A percentile compares a stretch with the other conserved stretches of the same genome.
These are phyloP conservation scores for Gymnoscopelus microlampas DNA, from an alignment of 2,797 vertebrate genomes.

Conservation along the genomic window DNA sequence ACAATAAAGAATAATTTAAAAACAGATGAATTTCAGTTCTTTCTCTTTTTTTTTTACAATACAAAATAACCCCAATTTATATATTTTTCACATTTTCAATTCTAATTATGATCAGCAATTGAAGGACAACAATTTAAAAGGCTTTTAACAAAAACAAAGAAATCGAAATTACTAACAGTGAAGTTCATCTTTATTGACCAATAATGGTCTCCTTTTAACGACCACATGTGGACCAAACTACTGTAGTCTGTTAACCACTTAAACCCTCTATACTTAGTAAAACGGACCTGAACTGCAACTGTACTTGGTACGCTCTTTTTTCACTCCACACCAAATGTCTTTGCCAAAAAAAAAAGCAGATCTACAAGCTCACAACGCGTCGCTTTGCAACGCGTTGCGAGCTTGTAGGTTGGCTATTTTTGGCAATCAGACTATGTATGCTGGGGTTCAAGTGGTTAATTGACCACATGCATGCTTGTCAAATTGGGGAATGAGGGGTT, in stretches of 20 bases:
- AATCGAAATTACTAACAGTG: constrained; percentile 13
- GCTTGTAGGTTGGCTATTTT: no score
- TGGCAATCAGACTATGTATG: no score
- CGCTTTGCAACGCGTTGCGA: no score
- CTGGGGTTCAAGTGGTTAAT: constrained; percentile 11
- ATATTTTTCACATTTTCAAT: constrained; percentile 21
- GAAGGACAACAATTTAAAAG: constrained; percentile 40
- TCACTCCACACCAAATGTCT: no score
- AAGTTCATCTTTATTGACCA: constrained; percentile 63
- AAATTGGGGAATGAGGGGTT: neutral
- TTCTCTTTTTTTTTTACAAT: constrained; percentile 7
- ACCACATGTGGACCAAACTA: constrained; percentile 21
- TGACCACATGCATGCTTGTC: constrained; percentile 28
- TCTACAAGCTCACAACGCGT: no score
- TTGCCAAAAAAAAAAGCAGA: no score
- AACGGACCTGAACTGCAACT: no score
- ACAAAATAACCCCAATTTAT: neutral
- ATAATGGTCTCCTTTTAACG: constrained; percentile 62
- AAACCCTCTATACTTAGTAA: no score
- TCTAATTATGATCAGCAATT: constrained; percentile 24
- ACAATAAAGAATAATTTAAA: constrained; percentile 7
- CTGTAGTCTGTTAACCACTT: constrained; percentile 42
- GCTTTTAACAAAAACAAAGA: constrained; percentile 30
- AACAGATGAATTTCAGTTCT: neutral
- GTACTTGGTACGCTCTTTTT: no score